A percentile compares a stretch with the other conserved stretches of the same genome.
phyloP scores from a whole-genome alignment of 2,888 invertebrate species.

The Epirrita christyi region DNA sequence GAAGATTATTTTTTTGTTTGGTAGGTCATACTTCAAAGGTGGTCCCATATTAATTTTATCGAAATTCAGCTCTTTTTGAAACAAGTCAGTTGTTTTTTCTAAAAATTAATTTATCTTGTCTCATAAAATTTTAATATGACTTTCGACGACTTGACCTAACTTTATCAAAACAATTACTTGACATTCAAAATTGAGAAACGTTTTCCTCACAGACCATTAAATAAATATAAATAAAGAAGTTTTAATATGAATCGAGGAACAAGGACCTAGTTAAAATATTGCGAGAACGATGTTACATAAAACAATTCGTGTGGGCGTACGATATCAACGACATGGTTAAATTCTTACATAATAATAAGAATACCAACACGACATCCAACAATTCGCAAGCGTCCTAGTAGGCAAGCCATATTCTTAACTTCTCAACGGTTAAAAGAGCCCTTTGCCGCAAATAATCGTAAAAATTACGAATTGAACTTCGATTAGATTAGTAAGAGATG shows the following conservation, averaged over 20 bases:
- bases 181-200: too few relatives aligned
- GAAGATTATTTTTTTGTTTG: too few relatives aligned
- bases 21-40: too few relatives aligned
- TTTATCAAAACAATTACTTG: too few relatives aligned
- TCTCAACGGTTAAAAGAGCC: background rate
- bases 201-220: too few relatives aligned
- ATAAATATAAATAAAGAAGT: too few relatives aligned
- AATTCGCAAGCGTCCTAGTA: slow-evolving; percentile 21
- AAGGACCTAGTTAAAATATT: slow-evolving; percentile 13
- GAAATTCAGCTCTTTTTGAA: too few relatives aligned
- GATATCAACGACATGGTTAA: slow-evolving; percentile 11
- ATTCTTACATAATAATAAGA: slow-evolving; percentile 31
- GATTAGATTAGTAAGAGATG: background rate
- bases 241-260: slow-evolving; percentile 12
- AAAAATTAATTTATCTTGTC: too few relatives aligned
- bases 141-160: too few relatives aligned
- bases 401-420: slow-evolving; percentile 6
- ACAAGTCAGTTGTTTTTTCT: too few relatives aligned
- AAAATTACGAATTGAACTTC: background rate
- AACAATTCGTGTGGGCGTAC: slow-evolving; percentile 13
- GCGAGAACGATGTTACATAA: slow-evolving; percentile 18
- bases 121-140: too few relatives aligned
- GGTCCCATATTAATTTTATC: too few relatives aligned
- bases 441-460: background rate
- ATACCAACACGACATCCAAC: slow-evolving; percentile 30